Evolutionary conservation across 2,797 vertebrate species (phyloP).

Genomic region (Tadarida brasiliensis): DNA sequence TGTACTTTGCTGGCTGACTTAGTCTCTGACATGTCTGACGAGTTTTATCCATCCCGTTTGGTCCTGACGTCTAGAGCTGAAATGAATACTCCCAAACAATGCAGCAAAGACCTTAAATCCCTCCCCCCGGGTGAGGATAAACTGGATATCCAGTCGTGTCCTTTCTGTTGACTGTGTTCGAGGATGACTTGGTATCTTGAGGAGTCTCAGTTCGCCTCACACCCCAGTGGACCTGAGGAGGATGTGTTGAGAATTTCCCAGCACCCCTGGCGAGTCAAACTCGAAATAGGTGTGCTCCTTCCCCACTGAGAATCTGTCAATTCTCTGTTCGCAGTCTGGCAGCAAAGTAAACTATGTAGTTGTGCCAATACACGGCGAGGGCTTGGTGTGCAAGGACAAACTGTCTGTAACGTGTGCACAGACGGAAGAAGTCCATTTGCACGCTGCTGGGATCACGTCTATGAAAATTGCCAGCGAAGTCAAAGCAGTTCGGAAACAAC

Average conservation of each 20-base stretch:
- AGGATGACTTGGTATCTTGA: background rate
- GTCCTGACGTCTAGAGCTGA: background rate
- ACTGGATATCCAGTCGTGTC: background rate
- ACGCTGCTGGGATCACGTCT: background rate
- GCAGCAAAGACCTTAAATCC: background rate
- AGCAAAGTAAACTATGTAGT: background rate
- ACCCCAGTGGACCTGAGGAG: background rate
- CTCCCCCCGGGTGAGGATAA: background rate
- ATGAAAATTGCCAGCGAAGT: background rate
- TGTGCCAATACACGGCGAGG: background rate
- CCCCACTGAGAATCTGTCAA: background rate
- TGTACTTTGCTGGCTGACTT: background rate
- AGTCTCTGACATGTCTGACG: background rate
- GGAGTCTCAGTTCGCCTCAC: background rate
- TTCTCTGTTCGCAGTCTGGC: background rate
- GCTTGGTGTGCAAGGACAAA: background rate
- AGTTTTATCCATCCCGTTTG: background rate
- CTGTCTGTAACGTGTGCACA: background rate
- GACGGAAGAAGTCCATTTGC: background rate
- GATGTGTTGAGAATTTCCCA: background rate
- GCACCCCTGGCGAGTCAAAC: background rate
- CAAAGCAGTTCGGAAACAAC: background rate
- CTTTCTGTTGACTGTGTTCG: background rate
- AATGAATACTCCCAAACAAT: background rate
- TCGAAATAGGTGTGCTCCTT: background rate